A percentile compares a stretch with the other conserved stretches of the same genome.
phyloP scores from a whole-genome alignment of 2,888 invertebrate genomes.

The Amphipyra berbera region DNA sequence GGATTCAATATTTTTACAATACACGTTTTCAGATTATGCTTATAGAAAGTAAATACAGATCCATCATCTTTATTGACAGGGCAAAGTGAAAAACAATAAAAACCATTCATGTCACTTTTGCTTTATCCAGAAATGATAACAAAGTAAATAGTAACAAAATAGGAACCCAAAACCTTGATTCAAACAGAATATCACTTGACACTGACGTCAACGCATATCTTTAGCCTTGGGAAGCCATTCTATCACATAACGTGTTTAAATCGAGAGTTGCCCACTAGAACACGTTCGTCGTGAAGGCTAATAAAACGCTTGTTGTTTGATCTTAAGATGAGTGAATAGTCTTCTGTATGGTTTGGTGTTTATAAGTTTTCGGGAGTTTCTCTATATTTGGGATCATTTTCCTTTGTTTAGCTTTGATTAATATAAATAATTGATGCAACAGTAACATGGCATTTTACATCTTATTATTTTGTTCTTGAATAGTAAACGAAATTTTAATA shows the following conservation, averaged over 20 bases:
- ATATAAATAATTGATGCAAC: too few species aligned
- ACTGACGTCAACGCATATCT: conserved; percentile 39
- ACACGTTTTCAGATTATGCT: too few species aligned
- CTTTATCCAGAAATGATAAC: background rate
- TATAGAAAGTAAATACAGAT: too few species aligned
- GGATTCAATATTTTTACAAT: too few species aligned
- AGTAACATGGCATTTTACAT: too few species aligned
- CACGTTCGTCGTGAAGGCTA: conserved; percentile 65
- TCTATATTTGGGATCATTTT: background rate
- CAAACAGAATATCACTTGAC: conserved; percentile 23
- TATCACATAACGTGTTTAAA: conserved; percentile 41
- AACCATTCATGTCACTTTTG: too few species aligned
- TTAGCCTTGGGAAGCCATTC: conserved; percentile 47
- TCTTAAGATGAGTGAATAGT: conserved; percentile 1
- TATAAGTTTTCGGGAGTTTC: background rate
- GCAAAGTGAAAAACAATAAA: too few species aligned
- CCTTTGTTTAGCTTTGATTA: too few species aligned
- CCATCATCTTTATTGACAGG: too few species aligned
- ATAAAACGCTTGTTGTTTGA: conserved; percentile 53
- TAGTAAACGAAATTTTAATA: too few species aligned
- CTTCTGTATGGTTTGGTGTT: background rate
- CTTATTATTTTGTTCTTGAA: too few species aligned
- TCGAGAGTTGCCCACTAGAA: conserved; percentile 66
- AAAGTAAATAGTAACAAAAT: conserved; percentile 10
- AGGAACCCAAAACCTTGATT: conserved; percentile 4